These are phyloP conservation scores for Callocephalon fimbriatum DNA, from an alignment of 2,113 vertebrate genomes.

Conservation along the genomic window DNA sequence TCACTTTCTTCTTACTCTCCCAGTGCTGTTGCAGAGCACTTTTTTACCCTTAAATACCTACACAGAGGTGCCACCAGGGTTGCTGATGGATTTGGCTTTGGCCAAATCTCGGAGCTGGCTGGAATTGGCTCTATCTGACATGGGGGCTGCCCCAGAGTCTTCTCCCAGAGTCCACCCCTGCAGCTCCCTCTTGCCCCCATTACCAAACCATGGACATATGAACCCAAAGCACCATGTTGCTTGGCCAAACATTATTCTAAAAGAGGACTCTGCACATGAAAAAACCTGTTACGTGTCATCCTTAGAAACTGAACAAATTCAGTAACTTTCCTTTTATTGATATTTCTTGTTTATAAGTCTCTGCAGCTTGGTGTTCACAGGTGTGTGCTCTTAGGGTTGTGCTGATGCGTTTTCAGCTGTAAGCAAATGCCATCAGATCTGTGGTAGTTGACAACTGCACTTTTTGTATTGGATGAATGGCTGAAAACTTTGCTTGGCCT, in stretches of 20 bases:
- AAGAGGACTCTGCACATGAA: neutral
- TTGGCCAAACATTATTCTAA: neutral
- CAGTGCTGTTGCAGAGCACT: neutral
- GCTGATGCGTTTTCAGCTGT: neutral
- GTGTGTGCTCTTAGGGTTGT: neutral
- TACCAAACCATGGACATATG: neutral
- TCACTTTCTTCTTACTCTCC: neutral
- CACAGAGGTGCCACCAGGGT: rapidly evolving
- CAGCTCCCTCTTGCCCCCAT: neutral
- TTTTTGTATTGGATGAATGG: neutral
- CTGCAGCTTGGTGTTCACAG: neutral
- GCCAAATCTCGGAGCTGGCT: neutral
- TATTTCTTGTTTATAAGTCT: neutral
- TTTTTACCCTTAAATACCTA: neutral
- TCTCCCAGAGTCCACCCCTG: neutral
- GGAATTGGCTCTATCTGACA: neutral
- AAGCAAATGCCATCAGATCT: neutral
- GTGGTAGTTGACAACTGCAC: neutral
- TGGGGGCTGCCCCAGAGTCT: neutral
- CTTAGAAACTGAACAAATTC: neutral
- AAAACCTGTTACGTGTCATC: neutral
- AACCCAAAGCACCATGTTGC: neutral
- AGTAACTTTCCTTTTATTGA: neutral
- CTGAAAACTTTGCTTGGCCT: neutral
- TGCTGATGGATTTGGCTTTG: neutral